These are phyloP conservation scores for Achatina immaculata DNA, from an alignment of 1,140 invertebrate genomes.

Conservation along the genomic window DNA sequence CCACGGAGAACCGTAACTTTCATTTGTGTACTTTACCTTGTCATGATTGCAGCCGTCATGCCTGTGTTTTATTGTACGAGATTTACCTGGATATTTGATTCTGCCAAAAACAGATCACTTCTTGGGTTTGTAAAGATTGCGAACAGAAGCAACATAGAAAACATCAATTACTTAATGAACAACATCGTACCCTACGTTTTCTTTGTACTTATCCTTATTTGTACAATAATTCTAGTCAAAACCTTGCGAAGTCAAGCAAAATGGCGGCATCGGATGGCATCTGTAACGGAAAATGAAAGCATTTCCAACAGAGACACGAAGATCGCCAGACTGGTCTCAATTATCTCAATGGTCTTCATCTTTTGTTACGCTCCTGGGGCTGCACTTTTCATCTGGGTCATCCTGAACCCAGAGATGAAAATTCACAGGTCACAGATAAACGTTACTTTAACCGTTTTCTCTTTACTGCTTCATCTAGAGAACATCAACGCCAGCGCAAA, in stretches of 20 bases:
- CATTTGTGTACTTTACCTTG: neutral
- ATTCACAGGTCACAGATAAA: neutral
- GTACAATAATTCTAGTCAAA: neutral
- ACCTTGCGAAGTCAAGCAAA: neutral
- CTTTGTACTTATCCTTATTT: neutral
- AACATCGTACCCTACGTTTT: neutral
- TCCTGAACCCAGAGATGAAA: neutral
- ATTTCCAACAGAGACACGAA: neutral
- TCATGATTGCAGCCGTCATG: conserved; percentile 1
- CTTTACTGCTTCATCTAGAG: neutral
- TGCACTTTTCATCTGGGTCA: neutral
- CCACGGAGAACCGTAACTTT: neutral
- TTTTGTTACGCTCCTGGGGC: neutral
- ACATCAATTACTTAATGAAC: neutral
- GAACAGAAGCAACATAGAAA: neutral
- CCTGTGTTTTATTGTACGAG: neutral
- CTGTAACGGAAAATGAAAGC: neutral
- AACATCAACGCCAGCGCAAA: neutral
- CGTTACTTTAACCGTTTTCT: neutral
- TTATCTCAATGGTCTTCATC: conserved; percentile 4
- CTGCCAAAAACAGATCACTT: neutral
- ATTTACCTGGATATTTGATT: conserved; percentile 7
- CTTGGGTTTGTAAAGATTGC: neutral
- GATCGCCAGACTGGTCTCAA: neutral
- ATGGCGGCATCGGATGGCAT: neutral